Base-by-base conservation (phyloP, 2,888 invertebrate species). In the Drosophila falleni region DNA sequence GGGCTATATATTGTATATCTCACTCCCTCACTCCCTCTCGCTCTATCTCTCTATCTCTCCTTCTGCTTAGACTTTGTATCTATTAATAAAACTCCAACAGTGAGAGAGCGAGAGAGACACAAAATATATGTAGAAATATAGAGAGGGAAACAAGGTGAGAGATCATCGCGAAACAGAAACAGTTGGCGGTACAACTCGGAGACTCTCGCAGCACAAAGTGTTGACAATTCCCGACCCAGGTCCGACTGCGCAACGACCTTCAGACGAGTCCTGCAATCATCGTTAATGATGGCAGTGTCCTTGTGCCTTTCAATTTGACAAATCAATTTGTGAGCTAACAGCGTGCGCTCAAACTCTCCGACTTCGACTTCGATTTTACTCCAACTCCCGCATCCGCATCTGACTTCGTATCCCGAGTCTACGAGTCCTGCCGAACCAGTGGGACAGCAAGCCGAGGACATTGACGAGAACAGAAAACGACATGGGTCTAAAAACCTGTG, bases 221-320 rank as follows among this genome's bases (percentile, higher is more conserved):
- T 87, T 89, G 89, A 89, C 87, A 89, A 76, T 81, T 69, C 37
- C 55, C 29, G 55, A 47, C n/a, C 13, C 47, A 10, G 19, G 51
- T 75, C 90, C 77, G 69, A 90, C 90, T 77, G 90, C 72, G 89
- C 80, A 75, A 75, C 59, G 91, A 80, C 90, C 90, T 91, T 90
- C 90, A 71, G 37, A 19, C 69, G 67, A 35, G 74, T 82, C 75
- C 76, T 78, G 78, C 80, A 82, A 89, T 86, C 82, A 89, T 89
- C 78, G 87, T 91, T 87, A 91, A 90, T 90, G 84, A 86, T 90
- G 72, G 73, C 80, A 78, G 80, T 87, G 90, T 78, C 89, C 90
- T 89, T 85, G 90, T 75, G 75, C 70, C 69, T 77, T 77, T 70
- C 73, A 74, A 80, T 82, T 87, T 87, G 82, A 87, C 84, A 82